phyloP scores from a whole-genome alignment of 2,888 invertebrate genomes.

The Dioctria linearis region DNA sequence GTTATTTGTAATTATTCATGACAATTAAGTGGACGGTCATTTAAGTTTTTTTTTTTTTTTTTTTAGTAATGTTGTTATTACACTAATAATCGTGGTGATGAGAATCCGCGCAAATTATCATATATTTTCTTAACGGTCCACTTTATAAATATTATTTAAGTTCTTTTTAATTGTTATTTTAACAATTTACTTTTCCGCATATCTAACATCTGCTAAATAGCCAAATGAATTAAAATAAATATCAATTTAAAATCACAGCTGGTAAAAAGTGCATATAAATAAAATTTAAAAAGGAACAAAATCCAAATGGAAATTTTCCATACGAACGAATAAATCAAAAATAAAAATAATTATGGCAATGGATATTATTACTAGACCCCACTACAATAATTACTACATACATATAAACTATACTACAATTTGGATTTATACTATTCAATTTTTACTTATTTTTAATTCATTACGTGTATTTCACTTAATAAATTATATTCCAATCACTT shows the following conservation, averaged over 20 bases:
- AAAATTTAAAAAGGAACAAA: background rate
- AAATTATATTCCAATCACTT: too few species aligned
- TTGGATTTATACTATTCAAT: too few species aligned
- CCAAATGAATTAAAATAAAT: background rate
- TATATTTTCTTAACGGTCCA: background rate
- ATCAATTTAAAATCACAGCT: background rate
- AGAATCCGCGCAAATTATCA: background rate
- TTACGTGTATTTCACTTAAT: too few species aligned
- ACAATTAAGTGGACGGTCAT: slow-evolving; percentile 37
- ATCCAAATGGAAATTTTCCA: background rate
- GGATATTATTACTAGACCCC: too few species aligned
- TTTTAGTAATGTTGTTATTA: background rate
- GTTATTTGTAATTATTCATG: slow-evolving; percentile 27
- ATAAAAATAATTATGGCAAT: too few species aligned
- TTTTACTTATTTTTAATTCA: too few species aligned
- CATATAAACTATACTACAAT: too few species aligned
- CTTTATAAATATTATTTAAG: background rate
- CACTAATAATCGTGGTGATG: background rate
- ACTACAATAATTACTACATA: too few species aligned
- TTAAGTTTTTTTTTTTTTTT: background rate
- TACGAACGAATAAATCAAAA: too few species aligned
- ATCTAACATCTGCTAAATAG: background rate
- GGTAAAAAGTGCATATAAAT: background rate
- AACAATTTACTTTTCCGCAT: background rate
- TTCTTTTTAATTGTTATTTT: background rate